Percentiles rank a stretch among this genome's conserved stretches.
phyloP scores from a whole-genome alignment of 2,888 invertebrate genomes.

The Lymantria monacha region DNA sequence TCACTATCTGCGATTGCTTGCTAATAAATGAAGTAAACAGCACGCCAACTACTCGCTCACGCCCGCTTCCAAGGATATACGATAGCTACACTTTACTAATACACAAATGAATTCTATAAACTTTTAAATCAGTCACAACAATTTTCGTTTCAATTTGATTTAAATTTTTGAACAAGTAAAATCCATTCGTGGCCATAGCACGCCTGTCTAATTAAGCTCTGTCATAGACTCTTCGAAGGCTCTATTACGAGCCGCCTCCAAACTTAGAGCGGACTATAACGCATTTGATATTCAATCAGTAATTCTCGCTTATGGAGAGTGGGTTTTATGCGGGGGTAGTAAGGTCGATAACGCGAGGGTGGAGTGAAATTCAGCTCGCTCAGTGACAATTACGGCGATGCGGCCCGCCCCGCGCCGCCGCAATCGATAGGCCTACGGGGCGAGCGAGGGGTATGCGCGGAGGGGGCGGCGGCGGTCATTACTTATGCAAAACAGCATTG shows the following conservation, averaged over 20 bases:
- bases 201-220: constrained; percentile 82
- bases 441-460: constrained; percentile 69
- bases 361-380: constrained; percentile 68
- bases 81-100: not conserved
- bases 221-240: constrained; percentile 81
- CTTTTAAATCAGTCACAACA: constrained; percentile 44
- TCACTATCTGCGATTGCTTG: constrained; percentile 24
- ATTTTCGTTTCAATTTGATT: constrained; percentile 56
- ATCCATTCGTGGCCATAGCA: constrained; percentile 76
- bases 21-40: constrained; percentile 49
- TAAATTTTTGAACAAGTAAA: constrained; percentile 74
- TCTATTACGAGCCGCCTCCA: constrained; percentile 79
- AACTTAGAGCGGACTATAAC: constrained; percentile 78
- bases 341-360: constrained; percentile 70
- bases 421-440: constrained; percentile 87
- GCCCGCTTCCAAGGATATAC: constrained; percentile 26
- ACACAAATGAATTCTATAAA: constrained; percentile 36
- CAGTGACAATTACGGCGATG: constrained; percentile 80
- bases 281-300: constrained; percentile 74
- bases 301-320: constrained; percentile 47
- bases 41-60: constrained; percentile 37
- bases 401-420: constrained; percentile 83
- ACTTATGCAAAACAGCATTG: constrained; percentile 79
- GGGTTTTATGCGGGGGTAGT: constrained; percentile 62
- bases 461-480: constrained; percentile 56